These are phyloP conservation scores for Pristionchus pacificus DNA, from an alignment of 1,140 invertebrate species.

Conservation along the genomic window DNA sequence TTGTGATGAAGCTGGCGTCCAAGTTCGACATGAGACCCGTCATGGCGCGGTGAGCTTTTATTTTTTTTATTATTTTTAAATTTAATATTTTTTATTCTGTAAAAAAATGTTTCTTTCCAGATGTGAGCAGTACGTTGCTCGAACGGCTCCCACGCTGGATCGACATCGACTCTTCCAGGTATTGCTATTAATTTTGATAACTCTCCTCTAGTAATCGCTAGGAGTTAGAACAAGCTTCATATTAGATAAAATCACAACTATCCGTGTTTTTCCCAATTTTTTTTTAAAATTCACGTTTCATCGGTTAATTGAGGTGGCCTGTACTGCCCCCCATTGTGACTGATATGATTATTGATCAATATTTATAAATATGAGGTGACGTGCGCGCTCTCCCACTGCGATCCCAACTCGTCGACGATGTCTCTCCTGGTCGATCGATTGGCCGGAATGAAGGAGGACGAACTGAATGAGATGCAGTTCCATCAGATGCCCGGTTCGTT, in stretches of 20 bases:
- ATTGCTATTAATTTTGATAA: not conserved
- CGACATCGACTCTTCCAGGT: constrained; percentile 17
- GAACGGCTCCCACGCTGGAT: constrained; percentile 18
- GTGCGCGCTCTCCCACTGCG: constrained; percentile 28
- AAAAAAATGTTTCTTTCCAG: not conserved
- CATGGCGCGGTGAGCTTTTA: constrained; percentile 2
- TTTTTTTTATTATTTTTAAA: not conserved
- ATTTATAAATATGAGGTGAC: constrained; percentile 17
- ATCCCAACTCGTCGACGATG: constrained; percentile 30
- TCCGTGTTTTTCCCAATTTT: not conserved
- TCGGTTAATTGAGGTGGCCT: no score
- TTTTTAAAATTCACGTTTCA: no score
- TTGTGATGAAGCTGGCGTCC: constrained; percentile 18
- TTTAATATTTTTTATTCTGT: not conserved
- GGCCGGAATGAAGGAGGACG: constrained; percentile 27
- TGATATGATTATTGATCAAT: not conserved
- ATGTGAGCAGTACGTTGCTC: constrained; percentile 24
- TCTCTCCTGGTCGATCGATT: constrained; percentile 24
- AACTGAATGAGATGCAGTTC: constrained; percentile 19
- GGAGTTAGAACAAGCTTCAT: not conserved
- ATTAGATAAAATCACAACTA: not conserved
- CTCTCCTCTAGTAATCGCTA: not conserved
- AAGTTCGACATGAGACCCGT: constrained; percentile 32
- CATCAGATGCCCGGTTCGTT: constrained; percentile 21
- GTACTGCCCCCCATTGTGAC: not conserved